These are phyloP conservation scores for Drosophila asahinai DNA, from an alignment of 1,140 invertebrate species.

Conservation along the genomic window DNA sequence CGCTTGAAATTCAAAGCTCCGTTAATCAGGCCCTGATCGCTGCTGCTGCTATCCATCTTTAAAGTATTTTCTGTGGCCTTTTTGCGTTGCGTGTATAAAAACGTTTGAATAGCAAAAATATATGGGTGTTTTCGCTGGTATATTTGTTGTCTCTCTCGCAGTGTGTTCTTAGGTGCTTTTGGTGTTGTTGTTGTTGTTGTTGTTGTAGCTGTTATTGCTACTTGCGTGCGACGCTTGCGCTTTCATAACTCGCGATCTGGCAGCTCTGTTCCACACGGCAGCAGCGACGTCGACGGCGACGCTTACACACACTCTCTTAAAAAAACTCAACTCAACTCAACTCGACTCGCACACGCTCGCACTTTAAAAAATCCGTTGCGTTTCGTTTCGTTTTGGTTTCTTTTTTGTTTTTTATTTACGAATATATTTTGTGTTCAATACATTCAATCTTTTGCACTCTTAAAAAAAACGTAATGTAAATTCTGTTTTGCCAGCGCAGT, in stretches of 20 bases:
- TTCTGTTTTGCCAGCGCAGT: conserved; percentile 15
- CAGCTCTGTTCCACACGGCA: conserved; percentile 58
- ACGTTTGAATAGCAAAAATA: conserved; percentile 20
- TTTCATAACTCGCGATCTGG: conserved; percentile 80
- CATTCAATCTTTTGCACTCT: conserved; percentile 1
- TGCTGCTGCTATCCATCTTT: conserved; percentile 39
- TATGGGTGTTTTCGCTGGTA: conserved; percentile 15
- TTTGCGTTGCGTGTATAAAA: neutral
- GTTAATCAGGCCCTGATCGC: conserved; percentile 18
- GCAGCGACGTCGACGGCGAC: conserved; percentile 27
- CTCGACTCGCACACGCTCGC: conserved; percentile 6
- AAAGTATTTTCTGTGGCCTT: conserved; percentile 8
- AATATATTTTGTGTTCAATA: neutral
- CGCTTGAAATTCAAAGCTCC: conserved; percentile 43
- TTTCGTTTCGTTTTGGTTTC: neutral
- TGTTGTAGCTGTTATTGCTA: conserved; percentile 50
- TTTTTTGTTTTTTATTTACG: neutral
- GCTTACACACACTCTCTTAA: conserved; percentile 31
- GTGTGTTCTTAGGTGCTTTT: conserved; percentile 17
- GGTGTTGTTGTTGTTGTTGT: conserved; percentile 30
- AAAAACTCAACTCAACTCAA: conserved; percentile 10
- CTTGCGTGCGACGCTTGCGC: conserved; percentile 71
- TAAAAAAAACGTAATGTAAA: conserved; percentile 4
- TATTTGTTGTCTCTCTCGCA: conserved; percentile 11
- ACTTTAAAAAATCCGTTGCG: conserved; percentile 18